These are phyloP conservation scores for Drosophila mojavensis DNA, from an alignment of 1,140 invertebrate species.

Conservation along the genomic window DNA sequence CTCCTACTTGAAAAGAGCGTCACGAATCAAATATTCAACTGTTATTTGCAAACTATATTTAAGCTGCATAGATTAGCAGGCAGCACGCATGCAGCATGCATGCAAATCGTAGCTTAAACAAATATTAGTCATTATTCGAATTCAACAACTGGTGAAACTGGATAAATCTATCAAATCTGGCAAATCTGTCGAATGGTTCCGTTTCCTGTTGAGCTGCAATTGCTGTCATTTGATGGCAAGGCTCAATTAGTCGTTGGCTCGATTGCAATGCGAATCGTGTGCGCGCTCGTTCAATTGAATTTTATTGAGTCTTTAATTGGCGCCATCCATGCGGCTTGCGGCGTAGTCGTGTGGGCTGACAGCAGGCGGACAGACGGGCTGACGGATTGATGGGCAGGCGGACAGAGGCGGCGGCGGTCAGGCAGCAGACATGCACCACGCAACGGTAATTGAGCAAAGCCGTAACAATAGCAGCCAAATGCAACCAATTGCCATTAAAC, in stretches of 20 bases:
- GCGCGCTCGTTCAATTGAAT: conserved; percentile 62
- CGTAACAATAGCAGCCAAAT: conserved; percentile 60
- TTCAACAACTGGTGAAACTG: neutral
- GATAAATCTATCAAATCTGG: conserved; percentile 10
- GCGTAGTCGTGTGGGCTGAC: neutral
- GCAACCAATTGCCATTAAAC: conserved; percentile 42
- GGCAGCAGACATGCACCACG: conserved; percentile 2
- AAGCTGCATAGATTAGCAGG: neutral
- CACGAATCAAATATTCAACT: too few species aligned
- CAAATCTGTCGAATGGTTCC: conserved; percentile 35
- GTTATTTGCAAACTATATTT: neutral
- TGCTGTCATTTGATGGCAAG: conserved; percentile 52
- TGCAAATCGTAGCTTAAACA: neutral
- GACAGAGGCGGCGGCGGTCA: neutral
- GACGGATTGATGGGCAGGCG: neutral
- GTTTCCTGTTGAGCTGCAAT: conserved; percentile 29
- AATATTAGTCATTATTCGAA: neutral
- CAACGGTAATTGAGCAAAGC: conserved; percentile 52
- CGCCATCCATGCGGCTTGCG: conserved; percentile 42
- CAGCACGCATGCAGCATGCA: too few species aligned
- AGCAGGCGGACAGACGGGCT: neutral
- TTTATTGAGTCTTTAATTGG: conserved; percentile 80
- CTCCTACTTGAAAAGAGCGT: too few species aligned
- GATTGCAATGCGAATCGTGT: conserved; percentile 22
- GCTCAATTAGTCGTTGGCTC: conserved; percentile 62